Evolutionary conservation across 2,797 vertebrate species (phyloP), one percentile per base, ranked within the genome.

Genomic region (Pitangus sulphuratus): DNA sequence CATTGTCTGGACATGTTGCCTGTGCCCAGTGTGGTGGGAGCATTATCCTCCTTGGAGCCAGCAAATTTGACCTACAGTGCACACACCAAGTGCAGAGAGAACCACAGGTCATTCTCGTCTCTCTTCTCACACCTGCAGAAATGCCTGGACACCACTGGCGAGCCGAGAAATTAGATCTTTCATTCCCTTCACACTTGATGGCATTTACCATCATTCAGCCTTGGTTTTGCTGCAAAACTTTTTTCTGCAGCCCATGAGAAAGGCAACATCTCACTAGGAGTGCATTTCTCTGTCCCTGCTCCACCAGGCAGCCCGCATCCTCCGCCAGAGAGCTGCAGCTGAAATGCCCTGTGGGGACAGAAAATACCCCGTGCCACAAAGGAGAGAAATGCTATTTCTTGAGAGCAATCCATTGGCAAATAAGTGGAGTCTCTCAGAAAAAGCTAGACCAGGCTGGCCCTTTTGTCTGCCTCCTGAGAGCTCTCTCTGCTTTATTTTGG

Each of bases 1-100:
- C 42, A 16, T 8, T 21, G 3, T 51, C 19, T 4, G 19, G 60
- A 66, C 14, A 39, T 0, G 1, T 16, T 17, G 2, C 35, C 20
- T 15, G 9, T 8, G 5, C 35, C 30, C 17, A 37, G 48, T 1
- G 2, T 48, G 50, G 33, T 60, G 45, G 25, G 47, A 79, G 6
- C 16, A 42, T 31, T 66, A 1, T 56, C 9, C 5, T 84, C n/a
- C 71, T 60, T 71, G 44, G 39, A 50, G 11, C 44, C 26, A 78
- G 39, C 21, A 5, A 16, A n/a, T 47, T 39, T 87, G 5, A 60
- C 13, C 54, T 48, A 2, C 1, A 1, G 12, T 19, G 37, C 47
- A 64, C 40, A 40, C 20, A 35, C 8, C 1, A 3, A 71, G 40
- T 40, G 53, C 28, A 56, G 33, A 9, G 37, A 60, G 37, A 5